Conservation (phyloP, 2,113 vertebrate species). For the Nasalis larvatus region DNA sequence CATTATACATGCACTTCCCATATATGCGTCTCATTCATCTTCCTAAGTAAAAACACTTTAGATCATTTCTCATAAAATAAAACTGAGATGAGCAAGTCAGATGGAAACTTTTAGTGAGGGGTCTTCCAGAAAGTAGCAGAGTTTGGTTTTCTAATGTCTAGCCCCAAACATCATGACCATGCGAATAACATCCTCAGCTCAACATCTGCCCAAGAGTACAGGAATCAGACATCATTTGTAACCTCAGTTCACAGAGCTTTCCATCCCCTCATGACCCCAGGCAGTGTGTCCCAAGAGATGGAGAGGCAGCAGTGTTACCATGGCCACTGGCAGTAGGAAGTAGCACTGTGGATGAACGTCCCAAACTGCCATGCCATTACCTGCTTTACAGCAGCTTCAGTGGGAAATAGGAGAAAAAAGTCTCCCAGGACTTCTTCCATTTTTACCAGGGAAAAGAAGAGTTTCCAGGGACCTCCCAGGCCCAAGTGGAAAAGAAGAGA, state of each 20-base stretch:
- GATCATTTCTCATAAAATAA: neutral
- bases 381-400: neutral
- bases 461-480: neutral
- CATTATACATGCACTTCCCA: neutral
- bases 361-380: neutral
- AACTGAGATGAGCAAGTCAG: neutral
- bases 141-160: neutral
- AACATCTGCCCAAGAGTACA: neutral
- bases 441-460: neutral
- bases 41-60: neutral
- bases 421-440: neutral
- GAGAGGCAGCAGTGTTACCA: neutral
- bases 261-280: neutral
- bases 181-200: neutral
- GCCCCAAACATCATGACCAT: neutral
- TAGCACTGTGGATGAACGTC: neutral
- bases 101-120: neutral
- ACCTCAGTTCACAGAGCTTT: neutral
- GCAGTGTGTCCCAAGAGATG: neutral
- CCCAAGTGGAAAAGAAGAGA: neutral
- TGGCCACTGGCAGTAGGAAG: neutral
- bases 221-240: fast-evolving
- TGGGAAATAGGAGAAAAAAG: neutral
- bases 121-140: neutral
- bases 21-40: neutral